Evolutionary conservation across 2,888 invertebrate genomes (phyloP), one percentile per base, ranked within the genome.

Genomic region (Parapristionchus giblindavisi): DNA sequence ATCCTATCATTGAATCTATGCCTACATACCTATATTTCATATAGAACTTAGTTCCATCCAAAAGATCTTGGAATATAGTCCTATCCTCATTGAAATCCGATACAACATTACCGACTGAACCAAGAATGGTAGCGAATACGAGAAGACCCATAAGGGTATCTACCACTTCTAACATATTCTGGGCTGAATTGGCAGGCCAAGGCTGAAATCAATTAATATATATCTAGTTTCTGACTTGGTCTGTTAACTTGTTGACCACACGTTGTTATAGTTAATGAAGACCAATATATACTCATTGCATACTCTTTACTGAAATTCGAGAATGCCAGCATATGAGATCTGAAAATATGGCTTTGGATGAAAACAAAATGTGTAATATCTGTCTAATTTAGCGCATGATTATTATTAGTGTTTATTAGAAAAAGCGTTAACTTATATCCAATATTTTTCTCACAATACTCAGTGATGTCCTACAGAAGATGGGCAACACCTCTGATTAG

Each of bases 91-190:
- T 87, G 85, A 87, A 86, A 24, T 83, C 79, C 8, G 83, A 80
- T 24, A 87, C 85, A 52, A 86, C 85, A 38, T 80, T 81, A 63
- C 85, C 85, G 34, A 86, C 85, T 17, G 78, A 80, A 71, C 85
- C 86, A 54, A 86, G 85, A 75, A 87, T 87, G 38, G 85, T 85
- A 74, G 87, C 85, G 75, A 87, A 86, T 38, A 86, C 85, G 5
- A 87, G 63, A 40, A 87, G 81, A 4, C 87, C 87, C 40, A 85
- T 81, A 66, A 87, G 76, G 0, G 87, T 85, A 71, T 87, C 85
- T 11, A 84, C 79, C 3, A 86, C 81, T 78, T 87, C 87, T 43
- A 87, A 77, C 66, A 81, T 77, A 65, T 87, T 87, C 75, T 87
- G 87, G 8, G 79, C 38, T 21, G 83, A 84, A 1, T 76, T 79